A percentile compares a stretch with the other conserved stretches of the same genome.
phyloP scores from a whole-genome alignment of 2,888 invertebrate genomes.

The Perithous albicinctus region DNA sequence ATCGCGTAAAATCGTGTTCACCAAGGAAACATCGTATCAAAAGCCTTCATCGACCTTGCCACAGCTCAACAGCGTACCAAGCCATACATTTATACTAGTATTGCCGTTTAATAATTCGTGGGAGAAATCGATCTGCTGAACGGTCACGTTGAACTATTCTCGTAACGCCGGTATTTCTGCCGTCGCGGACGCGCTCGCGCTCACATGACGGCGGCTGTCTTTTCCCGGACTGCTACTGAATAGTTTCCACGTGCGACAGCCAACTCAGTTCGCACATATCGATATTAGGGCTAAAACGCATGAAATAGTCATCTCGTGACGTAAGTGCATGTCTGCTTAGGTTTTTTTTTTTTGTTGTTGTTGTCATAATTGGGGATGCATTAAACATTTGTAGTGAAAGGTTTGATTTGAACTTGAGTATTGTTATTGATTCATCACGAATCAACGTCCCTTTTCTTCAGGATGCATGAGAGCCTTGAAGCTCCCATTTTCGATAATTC shows the following conservation, averaged over 20 bases:
- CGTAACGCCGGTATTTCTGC: constrained; percentile 73
- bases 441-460: no score
- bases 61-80: constrained; percentile 19
- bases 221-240: constrained; percentile 35
- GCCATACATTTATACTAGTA: constrained; percentile 52
- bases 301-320: constrained; percentile 20
- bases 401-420: no score
- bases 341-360: not conserved
- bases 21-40: constrained; percentile 45
- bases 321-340: not conserved
- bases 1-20: constrained; percentile 42
- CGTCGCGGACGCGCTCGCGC: constrained; percentile 53
- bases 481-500: no score
- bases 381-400: no score
- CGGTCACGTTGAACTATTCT: constrained; percentile 77
- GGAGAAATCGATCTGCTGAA: constrained; percentile 75
- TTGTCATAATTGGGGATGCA: no score
- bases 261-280: not conserved
- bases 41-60: constrained; percentile 68
- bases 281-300: constrained; percentile 10
- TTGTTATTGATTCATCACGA: no score
- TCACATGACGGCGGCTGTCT: constrained; percentile 43
- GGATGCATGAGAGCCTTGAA: no score
- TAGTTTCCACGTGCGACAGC: constrained; percentile 33
- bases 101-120: constrained; percentile 75